Conservation (phyloP, 2,113 vertebrate genomes). For the Pyrgilauda ruficollis region DNA sequence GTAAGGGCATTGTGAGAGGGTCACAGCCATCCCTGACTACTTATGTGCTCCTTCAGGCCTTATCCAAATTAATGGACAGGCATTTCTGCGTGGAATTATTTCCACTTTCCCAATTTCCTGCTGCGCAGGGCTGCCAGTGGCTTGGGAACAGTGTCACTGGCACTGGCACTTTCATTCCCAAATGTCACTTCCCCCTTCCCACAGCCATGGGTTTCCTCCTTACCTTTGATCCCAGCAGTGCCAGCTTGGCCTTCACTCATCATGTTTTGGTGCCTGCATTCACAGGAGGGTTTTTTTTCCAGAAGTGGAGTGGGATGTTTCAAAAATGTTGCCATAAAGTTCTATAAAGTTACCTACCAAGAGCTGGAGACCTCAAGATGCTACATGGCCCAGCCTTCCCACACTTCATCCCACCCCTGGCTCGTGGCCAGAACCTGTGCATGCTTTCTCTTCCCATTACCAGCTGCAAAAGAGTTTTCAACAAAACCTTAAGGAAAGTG, state of each 20-base stretch:
- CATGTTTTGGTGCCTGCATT: fast-evolving
- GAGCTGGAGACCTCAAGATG: neutral
- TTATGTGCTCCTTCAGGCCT: fast-evolving
- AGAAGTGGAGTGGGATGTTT: neutral
- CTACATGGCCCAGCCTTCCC: neutral
- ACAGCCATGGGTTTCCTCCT: fast-evolving
- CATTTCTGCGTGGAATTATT: neutral
- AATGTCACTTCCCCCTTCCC: fast-evolving
- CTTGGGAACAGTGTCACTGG: neutral
- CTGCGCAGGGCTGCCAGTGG: fast-evolving
- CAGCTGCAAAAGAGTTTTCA: neutral
- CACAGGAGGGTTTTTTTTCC: fast-evolving
- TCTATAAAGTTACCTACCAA: neutral
- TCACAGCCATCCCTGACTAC: fast-evolving
- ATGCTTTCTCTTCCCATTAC: neutral
- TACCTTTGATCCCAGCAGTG: fast-evolving
- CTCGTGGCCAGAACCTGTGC: neutral
- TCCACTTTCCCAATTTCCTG: neutral
- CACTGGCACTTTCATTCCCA: neutral
- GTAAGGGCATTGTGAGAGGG: fast-evolving
- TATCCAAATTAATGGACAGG: fast-evolving
- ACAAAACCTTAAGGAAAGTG: fast-evolving
- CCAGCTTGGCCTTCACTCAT: fast-evolving
- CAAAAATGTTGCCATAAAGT: neutral
- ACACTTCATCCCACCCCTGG: fast-evolving